Evolutionary conservation across 2,888 invertebrate genomes (phyloP).

Genomic region (Gryllus longicercus): DNA sequence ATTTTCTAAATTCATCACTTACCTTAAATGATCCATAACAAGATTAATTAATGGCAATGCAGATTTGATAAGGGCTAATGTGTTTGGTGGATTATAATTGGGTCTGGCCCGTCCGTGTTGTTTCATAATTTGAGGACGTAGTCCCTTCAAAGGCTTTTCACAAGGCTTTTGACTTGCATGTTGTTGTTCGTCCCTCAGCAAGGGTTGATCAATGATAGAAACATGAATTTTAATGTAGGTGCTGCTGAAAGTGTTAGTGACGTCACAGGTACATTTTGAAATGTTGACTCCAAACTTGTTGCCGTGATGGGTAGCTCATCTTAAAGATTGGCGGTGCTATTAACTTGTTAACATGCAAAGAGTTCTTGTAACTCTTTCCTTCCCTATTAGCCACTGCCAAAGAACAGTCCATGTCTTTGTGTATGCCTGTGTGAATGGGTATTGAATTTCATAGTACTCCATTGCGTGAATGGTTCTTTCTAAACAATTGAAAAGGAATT

Average conservation of each 20-base stretch:
- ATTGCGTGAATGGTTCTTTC: slow-evolving; percentile 18
- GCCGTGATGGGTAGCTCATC: not conserved
- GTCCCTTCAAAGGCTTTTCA: not conserved
- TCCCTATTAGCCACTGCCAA: slow-evolving; percentile 32
- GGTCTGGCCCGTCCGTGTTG: slow-evolving; percentile 2
- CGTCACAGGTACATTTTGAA: slow-evolving; percentile 36
- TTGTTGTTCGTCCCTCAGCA: not conserved
- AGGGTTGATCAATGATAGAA: slow-evolving; percentile 11
- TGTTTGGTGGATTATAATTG: not conserved
- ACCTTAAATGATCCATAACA: not conserved
- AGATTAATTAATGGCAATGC: slow-evolving; percentile 11
- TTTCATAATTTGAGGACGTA: slow-evolving; percentile 1
- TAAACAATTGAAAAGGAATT: slow-evolving; percentile 20
- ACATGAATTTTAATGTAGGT: slow-evolving; percentile 6
- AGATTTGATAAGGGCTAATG: not conserved
- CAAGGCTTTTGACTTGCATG: not conserved
- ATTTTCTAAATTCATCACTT: too few relatives aligned
- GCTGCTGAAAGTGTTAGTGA: slow-evolving; percentile 28
- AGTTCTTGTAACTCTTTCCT: slow-evolving; percentile 21
- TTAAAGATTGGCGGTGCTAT: slow-evolving; percentile 11
- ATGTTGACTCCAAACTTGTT: not conserved
- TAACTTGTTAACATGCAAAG: slow-evolving; percentile 3
- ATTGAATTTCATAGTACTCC: not conserved
- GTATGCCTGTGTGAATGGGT: slow-evolving; percentile 22
- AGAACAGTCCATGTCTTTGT: slow-evolving; percentile 27